A percentile compares a stretch with the other conserved stretches of the same genome.
phyloP scores from a whole-genome alignment of 2,797 vertebrate species.

The Picus viridis region DNA sequence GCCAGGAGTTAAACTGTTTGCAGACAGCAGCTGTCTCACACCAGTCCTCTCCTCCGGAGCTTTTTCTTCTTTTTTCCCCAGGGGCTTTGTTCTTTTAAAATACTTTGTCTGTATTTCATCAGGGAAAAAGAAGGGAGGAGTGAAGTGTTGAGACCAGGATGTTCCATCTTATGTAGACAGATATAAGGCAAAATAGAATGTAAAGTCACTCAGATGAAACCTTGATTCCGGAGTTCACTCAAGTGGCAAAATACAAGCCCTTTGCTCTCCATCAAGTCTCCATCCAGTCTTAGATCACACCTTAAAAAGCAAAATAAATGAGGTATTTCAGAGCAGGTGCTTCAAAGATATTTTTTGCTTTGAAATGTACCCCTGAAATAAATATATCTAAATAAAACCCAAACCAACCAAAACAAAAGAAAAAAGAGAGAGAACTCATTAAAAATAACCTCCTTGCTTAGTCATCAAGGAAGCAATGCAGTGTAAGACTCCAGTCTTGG shows the following conservation, averaged over 20 bases:
- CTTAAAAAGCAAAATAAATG: slow-evolving; percentile 13
- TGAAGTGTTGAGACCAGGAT: background rate
- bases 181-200: slow-evolving; percentile 6
- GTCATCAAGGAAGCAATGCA: background rate
- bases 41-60: background rate
- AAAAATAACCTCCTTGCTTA: background rate
- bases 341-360: slow-evolving; percentile 22
- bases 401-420: background rate
- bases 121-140: background rate
- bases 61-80: background rate
- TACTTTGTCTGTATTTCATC: background rate
- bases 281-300: background rate
- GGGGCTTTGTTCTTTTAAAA: background rate
- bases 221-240: background rate
- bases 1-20: background rate
- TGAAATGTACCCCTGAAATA: background rate
- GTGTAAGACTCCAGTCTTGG: background rate
- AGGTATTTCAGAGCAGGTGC: background rate
- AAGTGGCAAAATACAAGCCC: slow-evolving; percentile 18
- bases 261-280: background rate
- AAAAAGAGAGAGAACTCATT: background rate
- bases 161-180: background rate
- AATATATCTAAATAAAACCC: background rate
- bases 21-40: background rate
- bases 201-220: background rate